Evolutionary conservation across 2,797 vertebrate genomes (phyloP).

Genomic region (Eremophila alpestris): DNA sequence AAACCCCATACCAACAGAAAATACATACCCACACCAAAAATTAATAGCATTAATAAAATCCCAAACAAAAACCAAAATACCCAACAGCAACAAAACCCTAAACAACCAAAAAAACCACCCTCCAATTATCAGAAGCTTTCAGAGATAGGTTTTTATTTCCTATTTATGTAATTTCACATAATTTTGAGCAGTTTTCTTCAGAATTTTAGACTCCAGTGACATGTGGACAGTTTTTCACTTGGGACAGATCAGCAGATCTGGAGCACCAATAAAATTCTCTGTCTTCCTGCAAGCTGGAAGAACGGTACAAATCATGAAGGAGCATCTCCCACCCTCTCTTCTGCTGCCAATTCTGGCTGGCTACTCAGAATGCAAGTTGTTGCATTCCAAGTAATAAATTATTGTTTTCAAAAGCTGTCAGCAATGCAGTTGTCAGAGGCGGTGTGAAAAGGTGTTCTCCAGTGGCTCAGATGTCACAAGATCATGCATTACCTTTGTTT

Average conservation of each 20-base stretch:
- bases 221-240: neutral
- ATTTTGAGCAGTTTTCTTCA: rapidly evolving
- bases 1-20: neutral
- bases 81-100: rapidly evolving
- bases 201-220: neutral
- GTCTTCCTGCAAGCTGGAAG: neutral
- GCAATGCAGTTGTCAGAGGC: neutral
- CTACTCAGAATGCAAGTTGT: neutral
- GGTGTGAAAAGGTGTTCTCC: neutral
- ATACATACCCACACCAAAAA: neutral
- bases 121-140: neutral
- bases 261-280: neutral
- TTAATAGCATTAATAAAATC: neutral
- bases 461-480: neutral
- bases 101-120: neutral
- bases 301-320: rapidly evolving
- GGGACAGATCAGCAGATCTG: neutral
- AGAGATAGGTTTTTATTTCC: neutral
- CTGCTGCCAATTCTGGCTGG: neutral
- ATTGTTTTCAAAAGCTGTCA: neutral
- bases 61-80: neutral
- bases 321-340: neutral
- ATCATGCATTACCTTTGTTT: neutral
- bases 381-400: neutral
- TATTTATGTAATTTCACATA: neutral